Conservation (phyloP, 2,797 vertebrate genomes). For the Alectoris magna region DNA sequence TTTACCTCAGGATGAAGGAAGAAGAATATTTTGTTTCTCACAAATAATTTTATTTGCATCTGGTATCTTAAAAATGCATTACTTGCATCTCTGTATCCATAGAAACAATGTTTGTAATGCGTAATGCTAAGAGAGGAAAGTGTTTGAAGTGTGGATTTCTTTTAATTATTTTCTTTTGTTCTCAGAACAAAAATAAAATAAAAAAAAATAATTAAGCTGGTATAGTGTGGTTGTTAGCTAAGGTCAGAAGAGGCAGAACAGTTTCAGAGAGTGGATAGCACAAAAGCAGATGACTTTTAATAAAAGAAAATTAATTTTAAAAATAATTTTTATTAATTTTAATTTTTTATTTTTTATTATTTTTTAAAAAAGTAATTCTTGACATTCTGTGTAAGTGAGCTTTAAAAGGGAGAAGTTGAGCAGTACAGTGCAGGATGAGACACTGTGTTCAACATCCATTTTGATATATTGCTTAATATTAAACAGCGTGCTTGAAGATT, state of each 20-base stretch:
- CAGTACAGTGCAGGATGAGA: neutral
- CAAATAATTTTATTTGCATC: neutral
- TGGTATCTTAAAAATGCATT: neutral
- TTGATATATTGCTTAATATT: constrained; percentile 2
- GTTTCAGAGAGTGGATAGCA: neutral
- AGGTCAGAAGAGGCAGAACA: neutral
- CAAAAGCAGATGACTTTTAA: neutral
- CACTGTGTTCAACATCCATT: neutral
- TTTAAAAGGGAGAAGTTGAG: neutral
- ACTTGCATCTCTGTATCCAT: neutral
- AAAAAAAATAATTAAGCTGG: neutral
- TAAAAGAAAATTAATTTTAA: too few relatives aligned
- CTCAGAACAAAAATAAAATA: too few relatives aligned
- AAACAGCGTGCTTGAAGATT: constrained; percentile 11
- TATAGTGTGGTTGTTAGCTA: neutral
- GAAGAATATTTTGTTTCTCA: neutral
- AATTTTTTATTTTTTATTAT: too few relatives aligned
- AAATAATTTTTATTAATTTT: too few relatives aligned
- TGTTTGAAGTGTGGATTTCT: neutral
- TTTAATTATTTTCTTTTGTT: neutral
- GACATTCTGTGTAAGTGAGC: neutral
- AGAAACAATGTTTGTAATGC: neutral
- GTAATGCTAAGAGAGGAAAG: neutral
- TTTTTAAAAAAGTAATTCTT: neutral
- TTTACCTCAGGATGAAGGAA: neutral